Evolutionary conservation across 2,797 vertebrate genomes (phyloP).

Genomic region (Esox lucius): DNA sequence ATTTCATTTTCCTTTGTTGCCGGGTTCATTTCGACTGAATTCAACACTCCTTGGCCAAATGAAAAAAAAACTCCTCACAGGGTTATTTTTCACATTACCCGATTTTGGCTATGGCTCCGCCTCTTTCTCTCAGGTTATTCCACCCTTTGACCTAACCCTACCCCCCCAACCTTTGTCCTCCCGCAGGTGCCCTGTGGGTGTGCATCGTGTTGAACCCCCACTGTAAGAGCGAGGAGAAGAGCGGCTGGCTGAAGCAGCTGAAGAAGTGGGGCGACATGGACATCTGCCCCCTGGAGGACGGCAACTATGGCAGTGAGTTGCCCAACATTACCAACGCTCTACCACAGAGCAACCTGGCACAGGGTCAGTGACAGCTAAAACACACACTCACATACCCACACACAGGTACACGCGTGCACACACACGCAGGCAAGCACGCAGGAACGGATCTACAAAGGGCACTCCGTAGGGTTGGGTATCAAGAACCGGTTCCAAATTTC

Average conservation of each 20-base stretch:
- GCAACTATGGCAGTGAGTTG: conserved; percentile 94
- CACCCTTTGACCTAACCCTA: conserved; percentile 11
- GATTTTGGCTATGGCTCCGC: too few relatives aligned
- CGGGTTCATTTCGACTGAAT: too few relatives aligned
- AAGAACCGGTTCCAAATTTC: too few relatives aligned
- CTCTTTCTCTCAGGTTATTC: not conserved
- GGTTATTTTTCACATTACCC: too few relatives aligned
- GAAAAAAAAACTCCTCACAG: too few relatives aligned
- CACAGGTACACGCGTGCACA: not conserved
- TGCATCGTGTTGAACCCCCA: conserved; percentile 97
- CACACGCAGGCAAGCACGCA: conserved; percentile 13
- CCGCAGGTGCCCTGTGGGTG: conserved; percentile 93
- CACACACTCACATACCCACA: not conserved
- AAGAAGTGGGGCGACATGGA: conserved; percentile 97
- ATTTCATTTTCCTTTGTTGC: too few relatives aligned
- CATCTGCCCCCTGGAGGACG: conserved; percentile 93
- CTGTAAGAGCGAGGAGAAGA: conserved; percentile 96
- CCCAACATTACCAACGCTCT: conserved; percentile 96
- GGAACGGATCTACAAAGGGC: not conserved
- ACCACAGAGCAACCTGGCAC: conserved; percentile 88
- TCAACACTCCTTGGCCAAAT: too few relatives aligned
- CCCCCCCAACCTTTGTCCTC: not conserved
- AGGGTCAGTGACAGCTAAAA: conserved; percentile 75
- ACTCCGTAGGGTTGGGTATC: not conserved
- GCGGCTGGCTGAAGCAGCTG: conserved; percentile 91